Conservation (phyloP, 2,888 invertebrate species). For the Aphrophora alni region DNA sequence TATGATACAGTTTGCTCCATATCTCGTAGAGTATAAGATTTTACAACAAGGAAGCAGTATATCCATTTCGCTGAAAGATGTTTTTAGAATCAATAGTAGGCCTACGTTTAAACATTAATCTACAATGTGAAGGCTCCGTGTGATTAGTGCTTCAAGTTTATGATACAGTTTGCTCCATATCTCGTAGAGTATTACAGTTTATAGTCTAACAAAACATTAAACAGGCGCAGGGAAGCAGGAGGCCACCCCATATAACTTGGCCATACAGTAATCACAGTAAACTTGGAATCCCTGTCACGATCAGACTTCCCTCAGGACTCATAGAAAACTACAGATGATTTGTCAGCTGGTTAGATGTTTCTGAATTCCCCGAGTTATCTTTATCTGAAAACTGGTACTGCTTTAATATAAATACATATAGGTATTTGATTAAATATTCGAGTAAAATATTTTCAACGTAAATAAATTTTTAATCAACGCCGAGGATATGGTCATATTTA, state of each 20-base stretch:
- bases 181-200: neutral
- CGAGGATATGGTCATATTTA: too few relatives aligned
- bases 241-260: neutral
- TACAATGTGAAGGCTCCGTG: neutral
- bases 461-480: too few relatives aligned
- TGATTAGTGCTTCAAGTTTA: neutral
- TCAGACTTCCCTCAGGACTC: neutral
- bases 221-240: neutral
- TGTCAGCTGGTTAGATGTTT: neutral
- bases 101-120: neutral
- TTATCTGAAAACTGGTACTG: too few relatives aligned
- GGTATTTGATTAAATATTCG: too few relatives aligned
- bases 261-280: neutral
- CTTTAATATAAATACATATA: too few relatives aligned
- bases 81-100: neutral
- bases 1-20: too few relatives aligned
- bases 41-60: too few relatives aligned
- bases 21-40: too few relatives aligned
- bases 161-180: neutral
- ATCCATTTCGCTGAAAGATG: too few relatives aligned
- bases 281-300: neutral
- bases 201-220: constrained; percentile 6
- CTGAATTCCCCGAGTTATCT: too few relatives aligned
- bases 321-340: neutral
- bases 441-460: too few relatives aligned